phyloP scores from a whole-genome alignment of 2,113 vertebrate species.

The Dasyurus viverrinus region DNA sequence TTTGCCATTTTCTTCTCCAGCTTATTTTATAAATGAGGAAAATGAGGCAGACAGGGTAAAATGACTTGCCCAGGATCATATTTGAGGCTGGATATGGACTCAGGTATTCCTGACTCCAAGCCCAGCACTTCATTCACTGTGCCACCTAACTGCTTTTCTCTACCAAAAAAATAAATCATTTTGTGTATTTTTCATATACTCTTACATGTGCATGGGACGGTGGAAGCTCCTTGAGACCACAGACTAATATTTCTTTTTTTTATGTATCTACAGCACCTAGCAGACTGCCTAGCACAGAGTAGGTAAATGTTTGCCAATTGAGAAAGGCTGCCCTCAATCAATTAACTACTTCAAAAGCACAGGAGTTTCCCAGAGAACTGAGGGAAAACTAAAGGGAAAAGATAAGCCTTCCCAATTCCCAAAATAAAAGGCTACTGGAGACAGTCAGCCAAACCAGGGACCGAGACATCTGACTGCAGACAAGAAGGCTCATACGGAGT shows the following conservation, averaged over 20 bases:
- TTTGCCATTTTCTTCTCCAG: background rate
- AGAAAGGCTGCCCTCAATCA: background rate
- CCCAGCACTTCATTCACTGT: background rate
- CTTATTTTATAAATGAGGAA: background rate
- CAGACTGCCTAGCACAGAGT: background rate
- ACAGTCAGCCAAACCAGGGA: background rate
- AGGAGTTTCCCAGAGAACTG: background rate
- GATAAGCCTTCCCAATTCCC: background rate
- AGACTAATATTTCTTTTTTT: background rate
- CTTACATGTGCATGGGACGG: background rate
- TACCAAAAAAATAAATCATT: background rate
- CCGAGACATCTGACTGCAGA: background rate
- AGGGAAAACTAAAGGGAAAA: background rate
- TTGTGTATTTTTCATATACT: no score
- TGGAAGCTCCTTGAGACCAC: background rate
- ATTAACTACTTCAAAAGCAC: background rate
- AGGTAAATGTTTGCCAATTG: background rate
- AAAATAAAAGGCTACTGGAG: background rate
- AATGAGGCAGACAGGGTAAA: background rate
- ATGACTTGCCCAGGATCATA: background rate
- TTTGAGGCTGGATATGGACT: background rate
- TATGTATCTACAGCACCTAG: no score
- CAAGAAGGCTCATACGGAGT: background rate
- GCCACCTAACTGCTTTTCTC: background rate
- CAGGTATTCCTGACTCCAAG: background rate